phyloP scores from a whole-genome alignment of 2,113 vertebrate species.

The Sakesphorus luctuosus region DNA sequence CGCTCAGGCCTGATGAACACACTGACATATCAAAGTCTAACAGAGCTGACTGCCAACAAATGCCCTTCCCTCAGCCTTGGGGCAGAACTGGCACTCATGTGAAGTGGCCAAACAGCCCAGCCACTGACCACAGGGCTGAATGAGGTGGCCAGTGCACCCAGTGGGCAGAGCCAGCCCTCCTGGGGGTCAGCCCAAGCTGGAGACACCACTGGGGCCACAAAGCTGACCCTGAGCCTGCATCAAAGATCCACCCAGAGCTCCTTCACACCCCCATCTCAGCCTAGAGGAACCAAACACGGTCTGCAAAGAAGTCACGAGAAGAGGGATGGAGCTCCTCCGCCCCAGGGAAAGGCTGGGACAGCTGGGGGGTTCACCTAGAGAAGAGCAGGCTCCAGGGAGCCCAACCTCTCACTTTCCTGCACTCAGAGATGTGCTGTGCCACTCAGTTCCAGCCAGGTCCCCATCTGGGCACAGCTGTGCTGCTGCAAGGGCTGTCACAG shows the following conservation, averaged over 20 bases:
- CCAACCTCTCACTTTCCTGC: background rate
- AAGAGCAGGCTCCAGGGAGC: background rate
- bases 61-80: slow-evolving; percentile 9
- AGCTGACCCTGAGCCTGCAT: background rate
- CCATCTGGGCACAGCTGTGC: fast-evolving
- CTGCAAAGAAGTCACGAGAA: background rate
- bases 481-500: background rate
- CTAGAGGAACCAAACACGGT: background rate
- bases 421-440: background rate
- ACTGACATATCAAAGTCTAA: slow-evolving; percentile 12
- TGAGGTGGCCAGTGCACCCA: background rate
- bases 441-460: background rate
- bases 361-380: background rate
- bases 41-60: slow-evolving; percentile 1
- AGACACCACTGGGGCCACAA: background rate
- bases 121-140: background rate
- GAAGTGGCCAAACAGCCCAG: background rate
- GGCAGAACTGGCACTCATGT: background rate
- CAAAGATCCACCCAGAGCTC: background rate
- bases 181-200: background rate
- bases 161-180: background rate
- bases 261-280: background rate
- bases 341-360: background rate
- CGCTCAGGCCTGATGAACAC: background rate
- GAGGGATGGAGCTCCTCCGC: background rate